Evolutionary conservation across 2,113 vertebrate genomes (phyloP).

Genomic region (Pitta sordida): DNA sequence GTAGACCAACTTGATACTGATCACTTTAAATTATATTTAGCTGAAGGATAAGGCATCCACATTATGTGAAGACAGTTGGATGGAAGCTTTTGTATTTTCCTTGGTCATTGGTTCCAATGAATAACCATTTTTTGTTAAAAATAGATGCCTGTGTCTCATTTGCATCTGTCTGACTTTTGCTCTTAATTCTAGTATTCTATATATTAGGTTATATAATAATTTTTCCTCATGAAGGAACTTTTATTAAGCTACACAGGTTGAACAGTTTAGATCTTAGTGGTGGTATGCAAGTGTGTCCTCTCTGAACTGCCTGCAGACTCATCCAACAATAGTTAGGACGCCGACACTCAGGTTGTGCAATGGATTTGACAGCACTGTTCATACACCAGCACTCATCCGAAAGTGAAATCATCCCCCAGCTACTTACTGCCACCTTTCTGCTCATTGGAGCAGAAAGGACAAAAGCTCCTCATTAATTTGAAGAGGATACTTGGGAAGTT

Average conservation of each 20-base stretch:
- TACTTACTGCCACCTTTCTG: background rate
- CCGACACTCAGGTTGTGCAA: background rate
- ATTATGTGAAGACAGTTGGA: background rate
- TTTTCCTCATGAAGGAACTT: background rate
- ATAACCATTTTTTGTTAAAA: background rate
- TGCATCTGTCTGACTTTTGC: background rate
- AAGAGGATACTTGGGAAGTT: accelerated
- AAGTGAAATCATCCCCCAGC: background rate
- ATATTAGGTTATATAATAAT: background rate
- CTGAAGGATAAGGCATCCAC: background rate
- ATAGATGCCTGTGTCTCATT: background rate
- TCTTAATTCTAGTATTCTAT: background rate
- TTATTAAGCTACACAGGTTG: background rate
- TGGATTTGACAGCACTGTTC: background rate
- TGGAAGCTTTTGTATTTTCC: background rate
- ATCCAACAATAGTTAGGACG: accelerated
- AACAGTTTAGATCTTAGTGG: background rate
- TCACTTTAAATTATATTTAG: background rate
- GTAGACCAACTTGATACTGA: background rate
- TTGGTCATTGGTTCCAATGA: background rate
- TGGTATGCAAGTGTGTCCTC: background rate
- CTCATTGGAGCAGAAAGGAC: background rate
- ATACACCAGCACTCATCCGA: background rate
- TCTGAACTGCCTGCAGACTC: accelerated
- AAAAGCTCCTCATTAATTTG: background rate